A percentile compares a stretch with the other conserved stretches of the same genome.
Conservation (phyloP, 2,113 vertebrate genomes). For the Shinisaurus crocodilurus region DNA sequence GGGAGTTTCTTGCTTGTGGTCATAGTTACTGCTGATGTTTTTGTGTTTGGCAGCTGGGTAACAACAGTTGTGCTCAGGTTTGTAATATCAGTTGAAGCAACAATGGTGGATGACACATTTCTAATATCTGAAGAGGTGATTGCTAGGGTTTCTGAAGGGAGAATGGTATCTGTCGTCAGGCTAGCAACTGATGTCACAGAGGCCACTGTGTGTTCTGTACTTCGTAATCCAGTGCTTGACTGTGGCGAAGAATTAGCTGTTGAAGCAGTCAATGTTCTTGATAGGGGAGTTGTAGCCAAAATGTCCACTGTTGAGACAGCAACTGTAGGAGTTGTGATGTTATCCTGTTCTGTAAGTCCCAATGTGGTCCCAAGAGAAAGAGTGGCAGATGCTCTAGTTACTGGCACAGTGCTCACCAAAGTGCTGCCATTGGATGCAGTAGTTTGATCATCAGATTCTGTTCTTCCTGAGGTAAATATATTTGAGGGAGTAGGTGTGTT, state of each 20-base stretch:
- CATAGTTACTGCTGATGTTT: neutral
- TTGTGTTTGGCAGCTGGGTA: neutral
- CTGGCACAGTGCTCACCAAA: neutral
- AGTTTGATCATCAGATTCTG: neutral
- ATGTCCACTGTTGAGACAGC: neutral
- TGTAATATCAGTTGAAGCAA: slow-evolving; percentile 3
- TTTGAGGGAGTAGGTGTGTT: neutral
- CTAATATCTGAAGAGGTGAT: neutral
- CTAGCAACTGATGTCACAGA: neutral
- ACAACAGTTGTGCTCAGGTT: neutral
- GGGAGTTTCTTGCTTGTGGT: neutral
- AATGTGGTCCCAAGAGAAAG: neutral
- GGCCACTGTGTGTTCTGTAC: neutral
- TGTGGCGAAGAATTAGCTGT: neutral
- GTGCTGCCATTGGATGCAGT: neutral
- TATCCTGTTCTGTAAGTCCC: accelerated
- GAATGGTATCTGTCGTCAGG: neutral
- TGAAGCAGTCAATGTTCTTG: neutral
- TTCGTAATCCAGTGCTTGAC: neutral
- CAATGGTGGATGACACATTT: neutral
- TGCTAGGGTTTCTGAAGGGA: neutral
- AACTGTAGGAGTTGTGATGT: neutral
- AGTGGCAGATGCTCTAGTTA: accelerated
- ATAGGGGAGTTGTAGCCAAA: neutral
- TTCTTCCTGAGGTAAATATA: neutral